Evolutionary conservation across 2,113 vertebrate genomes (phyloP).

Genomic region (Brachirus orientalis): DNA sequence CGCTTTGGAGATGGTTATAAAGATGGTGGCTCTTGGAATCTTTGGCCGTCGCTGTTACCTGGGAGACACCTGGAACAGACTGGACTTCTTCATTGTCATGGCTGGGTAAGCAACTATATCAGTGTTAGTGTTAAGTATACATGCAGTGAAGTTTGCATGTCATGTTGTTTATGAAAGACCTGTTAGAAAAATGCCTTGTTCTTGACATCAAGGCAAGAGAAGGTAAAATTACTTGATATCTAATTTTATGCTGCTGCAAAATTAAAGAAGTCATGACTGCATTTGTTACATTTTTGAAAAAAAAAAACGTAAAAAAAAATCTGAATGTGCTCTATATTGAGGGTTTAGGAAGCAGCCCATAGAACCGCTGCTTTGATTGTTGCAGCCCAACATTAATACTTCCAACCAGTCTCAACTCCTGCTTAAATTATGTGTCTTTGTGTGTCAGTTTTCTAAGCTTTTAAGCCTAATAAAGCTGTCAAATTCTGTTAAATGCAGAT

Average conservation of each 20-base stretch:
- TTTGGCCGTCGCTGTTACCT: slow-evolving; percentile 97
- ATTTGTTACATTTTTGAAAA: neutral
- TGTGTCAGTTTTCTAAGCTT: slow-evolving; percentile 9
- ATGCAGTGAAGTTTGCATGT: neutral
- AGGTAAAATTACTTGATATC: no score
- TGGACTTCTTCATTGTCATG: slow-evolving; percentile 99
- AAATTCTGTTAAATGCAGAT: slow-evolving; percentile 3
- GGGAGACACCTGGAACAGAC: slow-evolving; percentile 97
- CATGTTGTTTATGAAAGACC: neutral
- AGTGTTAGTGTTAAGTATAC: neutral
- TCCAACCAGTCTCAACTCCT: neutral
- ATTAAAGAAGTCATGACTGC: neutral
- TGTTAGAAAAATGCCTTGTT: no score
- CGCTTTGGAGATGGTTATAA: slow-evolving; percentile 97
- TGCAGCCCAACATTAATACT: neutral
- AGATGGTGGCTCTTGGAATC: slow-evolving; percentile 97
- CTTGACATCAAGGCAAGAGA: no score
- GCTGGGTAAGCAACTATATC: slow-evolving; percentile 85
- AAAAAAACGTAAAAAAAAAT: neutral
- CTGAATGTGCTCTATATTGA: neutral
- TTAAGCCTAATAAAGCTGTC: slow-evolving; percentile 1
- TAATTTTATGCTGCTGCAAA: neutral
- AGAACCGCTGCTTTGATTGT: no score
- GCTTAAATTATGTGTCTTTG: neutral
- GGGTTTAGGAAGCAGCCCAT: neutral